Evolutionary conservation across 2,797 vertebrate genomes (phyloP).

Genomic region (Falco berigora): DNA sequence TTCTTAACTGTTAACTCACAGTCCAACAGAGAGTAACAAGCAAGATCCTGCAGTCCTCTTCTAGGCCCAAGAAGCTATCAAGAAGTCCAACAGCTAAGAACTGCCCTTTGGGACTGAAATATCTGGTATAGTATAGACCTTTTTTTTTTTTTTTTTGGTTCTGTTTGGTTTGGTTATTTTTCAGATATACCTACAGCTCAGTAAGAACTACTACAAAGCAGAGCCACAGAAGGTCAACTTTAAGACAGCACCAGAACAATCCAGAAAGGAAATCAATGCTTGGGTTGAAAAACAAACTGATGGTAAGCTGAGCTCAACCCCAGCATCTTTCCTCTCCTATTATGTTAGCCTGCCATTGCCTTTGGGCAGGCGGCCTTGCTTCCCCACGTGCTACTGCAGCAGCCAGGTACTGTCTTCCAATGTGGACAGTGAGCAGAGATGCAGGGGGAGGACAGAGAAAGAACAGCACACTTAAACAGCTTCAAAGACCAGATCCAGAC

Average conservation of each 20-base stretch:
- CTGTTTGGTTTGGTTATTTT: neutral
- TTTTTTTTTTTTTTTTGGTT: neutral
- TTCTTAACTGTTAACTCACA: neutral
- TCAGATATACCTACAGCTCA: constrained; percentile 74
- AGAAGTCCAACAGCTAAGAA: neutral
- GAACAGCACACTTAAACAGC: neutral
- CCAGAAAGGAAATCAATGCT: constrained; percentile 76
- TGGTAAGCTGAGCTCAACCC: constrained; percentile 58
- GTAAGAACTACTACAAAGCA: constrained; percentile 75
- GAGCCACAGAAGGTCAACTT: constrained; percentile 79
- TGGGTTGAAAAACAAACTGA: constrained; percentile 83
- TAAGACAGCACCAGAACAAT: constrained; percentile 39
- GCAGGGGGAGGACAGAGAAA: neutral
- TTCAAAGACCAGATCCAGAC: neutral
- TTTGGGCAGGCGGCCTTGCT: neutral
- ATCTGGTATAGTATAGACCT: neutral
- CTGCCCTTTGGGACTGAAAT: neutral
- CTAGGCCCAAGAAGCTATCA: neutral
- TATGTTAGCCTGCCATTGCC: neutral
- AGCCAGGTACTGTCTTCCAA: rapidly evolving
- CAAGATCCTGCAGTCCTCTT: neutral
- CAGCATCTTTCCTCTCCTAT: neutral
- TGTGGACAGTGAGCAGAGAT: neutral
- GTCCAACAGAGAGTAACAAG: neutral
- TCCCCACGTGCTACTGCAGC: neutral